Conservation (phyloP, 1,140 invertebrate genomes). For the Pseudomyrmex sp. region DNA sequence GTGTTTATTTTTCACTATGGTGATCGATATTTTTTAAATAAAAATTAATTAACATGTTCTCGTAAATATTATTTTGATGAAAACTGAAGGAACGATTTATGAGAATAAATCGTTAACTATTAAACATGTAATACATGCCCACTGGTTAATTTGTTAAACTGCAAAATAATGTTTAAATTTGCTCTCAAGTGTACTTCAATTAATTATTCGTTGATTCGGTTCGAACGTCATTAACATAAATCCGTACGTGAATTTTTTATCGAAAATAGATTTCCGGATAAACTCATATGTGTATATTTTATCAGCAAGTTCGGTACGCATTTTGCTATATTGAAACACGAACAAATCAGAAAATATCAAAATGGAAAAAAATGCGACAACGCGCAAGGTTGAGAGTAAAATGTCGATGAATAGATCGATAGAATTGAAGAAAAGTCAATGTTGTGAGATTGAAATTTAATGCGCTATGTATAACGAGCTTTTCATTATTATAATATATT, state of each 20-base stretch:
- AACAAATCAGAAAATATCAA: too few relatives aligned
- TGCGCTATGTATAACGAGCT: background rate
- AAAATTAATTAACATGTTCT: background rate
- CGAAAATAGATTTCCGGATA: background rate
- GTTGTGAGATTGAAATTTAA: constrained; percentile 13
- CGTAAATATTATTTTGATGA: background rate
- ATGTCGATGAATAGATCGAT: background rate
- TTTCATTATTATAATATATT: constrained; percentile 26
- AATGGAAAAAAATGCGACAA: too few relatives aligned
- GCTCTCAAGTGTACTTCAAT: background rate
- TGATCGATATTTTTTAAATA: background rate
- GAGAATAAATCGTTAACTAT: too few relatives aligned
- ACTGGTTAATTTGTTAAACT: background rate
- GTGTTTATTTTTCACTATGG: background rate
- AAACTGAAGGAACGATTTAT: background rate
- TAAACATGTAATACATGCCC: background rate
- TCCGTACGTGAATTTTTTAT: constrained; percentile 12
- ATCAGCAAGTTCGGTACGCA: background rate
- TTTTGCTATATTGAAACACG: too few relatives aligned
- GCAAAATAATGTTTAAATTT: background rate
- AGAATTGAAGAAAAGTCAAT: background rate
- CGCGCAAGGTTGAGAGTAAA: too few relatives aligned
- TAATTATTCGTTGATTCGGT: constrained; percentile 19
- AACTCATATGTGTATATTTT: background rate
- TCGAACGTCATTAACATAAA: constrained; percentile 4